Percentiles rank a stretch among this genome's conserved stretches.
Conservation (phyloP, 2,113 vertebrate species). For the Gambusia holbrooki region DNA sequence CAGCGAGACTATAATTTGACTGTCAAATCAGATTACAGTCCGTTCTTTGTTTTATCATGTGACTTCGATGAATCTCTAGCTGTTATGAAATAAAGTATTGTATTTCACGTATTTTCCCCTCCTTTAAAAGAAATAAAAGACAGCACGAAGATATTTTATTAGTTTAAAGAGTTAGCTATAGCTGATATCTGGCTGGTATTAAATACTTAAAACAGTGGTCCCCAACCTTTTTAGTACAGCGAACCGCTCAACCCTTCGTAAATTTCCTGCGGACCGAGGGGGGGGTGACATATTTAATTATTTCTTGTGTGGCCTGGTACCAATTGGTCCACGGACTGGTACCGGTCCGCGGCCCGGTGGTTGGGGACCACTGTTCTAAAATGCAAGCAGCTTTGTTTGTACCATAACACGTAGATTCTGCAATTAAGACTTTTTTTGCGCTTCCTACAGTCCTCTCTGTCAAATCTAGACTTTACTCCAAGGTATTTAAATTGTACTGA, state of each 20-base stretch:
- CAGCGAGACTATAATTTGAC: conserved; percentile 38
- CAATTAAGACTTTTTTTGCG: background rate
- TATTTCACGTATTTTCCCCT: background rate
- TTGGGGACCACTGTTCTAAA: background rate
- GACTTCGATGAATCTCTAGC: too few relatives aligned
- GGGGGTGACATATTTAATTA: too few relatives aligned
- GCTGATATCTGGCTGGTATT: background rate
- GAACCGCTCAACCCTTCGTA: too few relatives aligned
- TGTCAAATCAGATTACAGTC: conserved; percentile 35
- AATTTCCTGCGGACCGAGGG: too few relatives aligned
- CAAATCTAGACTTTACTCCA: too few relatives aligned
- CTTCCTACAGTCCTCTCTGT: too few relatives aligned
- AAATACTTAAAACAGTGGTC: background rate
- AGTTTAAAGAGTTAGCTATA: background rate
- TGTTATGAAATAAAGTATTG: background rate
- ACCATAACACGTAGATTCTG: background rate
- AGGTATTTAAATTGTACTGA: too few relatives aligned
- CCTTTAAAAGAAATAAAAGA: background rate
- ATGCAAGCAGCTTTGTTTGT: background rate
- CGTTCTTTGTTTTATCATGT: background rate
- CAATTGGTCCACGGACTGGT: too few relatives aligned
- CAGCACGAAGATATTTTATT: background rate
- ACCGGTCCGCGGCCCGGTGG: too few relatives aligned
- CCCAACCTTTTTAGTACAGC: too few relatives aligned
- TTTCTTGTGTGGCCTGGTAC: too few relatives aligned